Conservation (phyloP, 2,888 invertebrate species). For the Pollenia labialis region DNA sequence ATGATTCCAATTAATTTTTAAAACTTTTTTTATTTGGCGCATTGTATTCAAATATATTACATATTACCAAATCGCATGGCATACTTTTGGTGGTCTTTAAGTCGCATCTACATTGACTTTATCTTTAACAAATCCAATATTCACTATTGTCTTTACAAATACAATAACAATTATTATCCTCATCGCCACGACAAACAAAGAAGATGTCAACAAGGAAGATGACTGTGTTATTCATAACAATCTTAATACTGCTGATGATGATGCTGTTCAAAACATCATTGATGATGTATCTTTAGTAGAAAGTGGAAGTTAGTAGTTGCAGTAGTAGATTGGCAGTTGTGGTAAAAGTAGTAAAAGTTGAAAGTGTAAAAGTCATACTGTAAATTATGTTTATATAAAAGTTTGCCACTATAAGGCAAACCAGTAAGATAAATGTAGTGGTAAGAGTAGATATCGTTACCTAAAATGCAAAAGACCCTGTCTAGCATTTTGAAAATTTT, state of each 20-base stretch:
- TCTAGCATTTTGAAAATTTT: no score
- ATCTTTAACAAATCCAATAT: no score
- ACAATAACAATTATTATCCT: conserved; percentile 33
- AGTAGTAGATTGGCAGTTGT: background rate
- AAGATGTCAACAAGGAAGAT: conserved; percentile 21
- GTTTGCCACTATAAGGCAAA: conserved; percentile 29
- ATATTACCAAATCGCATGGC: no score
- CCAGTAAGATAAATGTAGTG: no score
- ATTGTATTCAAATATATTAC: no score
- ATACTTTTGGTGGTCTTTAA: background rate
- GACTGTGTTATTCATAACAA: conserved; percentile 11
- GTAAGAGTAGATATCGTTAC: no score
- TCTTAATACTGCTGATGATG: conserved; percentile 3
- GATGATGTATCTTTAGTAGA: conserved; percentile 1
- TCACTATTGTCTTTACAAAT: conserved; percentile 24
- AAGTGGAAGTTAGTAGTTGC: background rate
- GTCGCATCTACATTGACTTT: no score
- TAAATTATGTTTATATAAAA: conserved; percentile 53
- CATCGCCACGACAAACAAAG: background rate
- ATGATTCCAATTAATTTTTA: no score
- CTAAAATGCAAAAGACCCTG: no score
- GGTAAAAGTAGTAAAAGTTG: conserved; percentile 41
- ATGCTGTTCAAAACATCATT: conserved; percentile 7
- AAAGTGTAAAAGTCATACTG: conserved; percentile 67
- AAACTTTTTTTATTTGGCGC: no score